Conservation (phyloP, 2,797 vertebrate species). For the Cuculus canorus region DNA sequence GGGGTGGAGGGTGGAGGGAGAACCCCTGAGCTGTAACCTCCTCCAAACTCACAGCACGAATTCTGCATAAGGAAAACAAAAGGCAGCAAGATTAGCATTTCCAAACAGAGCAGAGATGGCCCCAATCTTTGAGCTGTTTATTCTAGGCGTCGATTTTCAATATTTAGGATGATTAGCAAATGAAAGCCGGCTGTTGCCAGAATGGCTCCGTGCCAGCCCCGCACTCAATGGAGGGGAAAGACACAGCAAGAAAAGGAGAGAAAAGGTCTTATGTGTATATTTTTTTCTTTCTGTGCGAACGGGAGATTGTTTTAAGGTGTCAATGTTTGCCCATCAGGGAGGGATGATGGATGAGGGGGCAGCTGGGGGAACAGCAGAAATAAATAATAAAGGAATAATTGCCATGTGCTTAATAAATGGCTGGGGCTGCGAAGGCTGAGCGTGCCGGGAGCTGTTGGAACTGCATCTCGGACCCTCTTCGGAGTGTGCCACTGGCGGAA, state of each 20-base stretch:
- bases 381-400: slow-evolving; percentile 47
- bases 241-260: slow-evolving; percentile 51
- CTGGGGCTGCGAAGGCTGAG: too few relatives aligned
- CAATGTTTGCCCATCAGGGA: slow-evolving; percentile 50
- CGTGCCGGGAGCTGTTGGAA: neutral
- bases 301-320: slow-evolving; percentile 64
- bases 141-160: slow-evolving; percentile 77
- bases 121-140: slow-evolving; percentile 70
- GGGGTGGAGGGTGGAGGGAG: neutral
- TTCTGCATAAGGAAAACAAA: slow-evolving; percentile 70
- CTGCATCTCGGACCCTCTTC: neutral
- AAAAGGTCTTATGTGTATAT: slow-evolving; percentile 69
- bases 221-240: slow-evolving; percentile 63
- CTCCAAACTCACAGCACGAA: slow-evolving; percentile 49
- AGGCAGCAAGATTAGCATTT: slow-evolving; percentile 72
- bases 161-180: slow-evolving; percentile 85
- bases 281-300: slow-evolving; percentile 30
- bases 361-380: slow-evolving; percentile 28
- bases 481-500: neutral
- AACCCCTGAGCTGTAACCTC: slow-evolving; percentile 63
- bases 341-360: slow-evolving; percentile 44
- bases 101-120: slow-evolving; percentile 70
- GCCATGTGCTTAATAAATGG: neutral
- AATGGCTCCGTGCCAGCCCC: slow-evolving; percentile 65
- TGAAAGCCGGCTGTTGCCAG: slow-evolving; percentile 75